Evolutionary conservation across 2,888 invertebrate genomes (phyloP), one percentile per base, ranked within the genome.

Genomic region (Melolontha melolontha): DNA sequence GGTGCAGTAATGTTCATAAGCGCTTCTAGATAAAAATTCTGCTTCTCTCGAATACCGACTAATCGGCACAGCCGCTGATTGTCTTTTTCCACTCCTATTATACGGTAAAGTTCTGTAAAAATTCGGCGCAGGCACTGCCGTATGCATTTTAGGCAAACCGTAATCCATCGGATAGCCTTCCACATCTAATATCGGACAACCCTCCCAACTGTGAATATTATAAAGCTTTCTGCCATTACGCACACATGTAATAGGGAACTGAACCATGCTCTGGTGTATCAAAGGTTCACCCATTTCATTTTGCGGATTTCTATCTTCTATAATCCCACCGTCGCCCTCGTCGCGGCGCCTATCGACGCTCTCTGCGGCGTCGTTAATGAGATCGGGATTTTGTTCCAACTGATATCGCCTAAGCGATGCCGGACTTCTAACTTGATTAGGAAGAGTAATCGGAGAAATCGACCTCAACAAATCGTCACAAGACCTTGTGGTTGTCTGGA

Each of bases 61-160:
- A 55, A 85, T 84, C 1, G 87, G 86, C 82, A 82, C 22, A 2
- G 86, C 86, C 1, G 87, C 86, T 22, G 86, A 85, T 68, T 85
- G 81, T 74, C 85, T 78, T 71, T 89, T 88, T 39, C 69, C 70
- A 49, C 83, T 82, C 64, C 91, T 85, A 77, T 92, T 92, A 78
- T 92, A 91, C 2, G 93, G 94, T 74, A 94, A 82, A 4, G 94
- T 94, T 77, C 92, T 89, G 79, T 93, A 93, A 80, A 90, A 91
- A 72, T 84, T 84, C 77, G 77, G 64, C 87, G 84, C 62, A 5
- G 59, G 67, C 10, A 52, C 41, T 7, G 62, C 22, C 16, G 62
- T 71, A 8, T 77, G 75, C n/a, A 90, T 85, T 78, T 91, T 92
- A 0, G 92, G 92, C 50, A 92, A 83, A 16, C 92, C 92, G 76